These are phyloP conservation scores for Heteromyza rotundicornis DNA, from an alignment of 2,888 invertebrate genomes.

Conservation along the genomic window DNA sequence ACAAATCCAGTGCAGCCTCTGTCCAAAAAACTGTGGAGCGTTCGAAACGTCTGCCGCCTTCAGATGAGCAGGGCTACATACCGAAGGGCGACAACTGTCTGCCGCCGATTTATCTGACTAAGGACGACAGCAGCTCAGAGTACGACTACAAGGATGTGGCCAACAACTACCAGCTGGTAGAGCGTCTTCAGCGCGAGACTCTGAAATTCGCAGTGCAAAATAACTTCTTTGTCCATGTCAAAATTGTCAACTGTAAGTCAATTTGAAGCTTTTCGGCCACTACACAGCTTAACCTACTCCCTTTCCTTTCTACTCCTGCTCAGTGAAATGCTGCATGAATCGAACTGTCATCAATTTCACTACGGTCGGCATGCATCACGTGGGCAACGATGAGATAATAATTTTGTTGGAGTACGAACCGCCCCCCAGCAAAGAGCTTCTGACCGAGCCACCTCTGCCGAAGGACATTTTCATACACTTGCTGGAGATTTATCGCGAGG, in stretches of 20 bases:
- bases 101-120: conserved; percentile 64
- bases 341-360: conserved; percentile 78
- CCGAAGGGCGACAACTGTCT: conserved; percentile 63
- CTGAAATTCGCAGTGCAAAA: conserved; percentile 77
- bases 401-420: conserved; percentile 74
- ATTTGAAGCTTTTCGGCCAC: background rate
- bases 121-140: conserved; percentile 48
- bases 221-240: conserved; percentile 76
- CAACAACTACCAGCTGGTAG: conserved; percentile 66
- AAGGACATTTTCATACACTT: conserved; percentile 79
- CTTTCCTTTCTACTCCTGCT: conserved; percentile 36
- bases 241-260: conserved; percentile 76
- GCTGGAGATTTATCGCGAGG: conserved; percentile 73
- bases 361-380: conserved; percentile 77
- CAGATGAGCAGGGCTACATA: conserved; percentile 53
- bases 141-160: conserved; percentile 57
- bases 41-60: conserved; percentile 46
- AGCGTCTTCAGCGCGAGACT: conserved; percentile 68
- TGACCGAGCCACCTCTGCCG: conserved; percentile 58
- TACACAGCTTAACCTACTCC: background rate
- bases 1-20: background rate
- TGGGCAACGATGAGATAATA: conserved; percentile 84
- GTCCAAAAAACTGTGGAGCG: conserved; percentile 32
- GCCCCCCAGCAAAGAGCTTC: conserved; percentile 60
- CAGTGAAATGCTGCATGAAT: conserved; percentile 79